These are phyloP conservation scores for Neolamprologus caudopunctatus DNA, from an alignment of 2,113 vertebrate species.

Conservation along the genomic window DNA sequence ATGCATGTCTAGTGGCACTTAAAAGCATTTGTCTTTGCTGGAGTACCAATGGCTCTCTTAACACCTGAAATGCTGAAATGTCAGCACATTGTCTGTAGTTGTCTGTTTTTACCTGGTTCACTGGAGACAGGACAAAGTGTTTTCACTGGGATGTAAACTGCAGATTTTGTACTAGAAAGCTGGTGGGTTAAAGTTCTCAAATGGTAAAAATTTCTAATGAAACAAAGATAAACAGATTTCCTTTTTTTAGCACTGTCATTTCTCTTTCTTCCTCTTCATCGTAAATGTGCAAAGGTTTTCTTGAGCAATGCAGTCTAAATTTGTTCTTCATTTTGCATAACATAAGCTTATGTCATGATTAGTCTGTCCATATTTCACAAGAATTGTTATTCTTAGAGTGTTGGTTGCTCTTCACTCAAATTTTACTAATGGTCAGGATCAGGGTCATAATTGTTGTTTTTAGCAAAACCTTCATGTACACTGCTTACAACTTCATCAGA, in stretches of 20 bases:
- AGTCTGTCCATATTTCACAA: background rate
- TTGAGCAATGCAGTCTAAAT: background rate
- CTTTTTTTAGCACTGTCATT: background rate
- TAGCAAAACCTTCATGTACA: background rate
- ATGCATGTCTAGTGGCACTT: background rate
- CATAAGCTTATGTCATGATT: background rate
- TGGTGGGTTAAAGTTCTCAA: background rate
- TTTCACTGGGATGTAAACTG: background rate
- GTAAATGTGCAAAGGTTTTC: background rate
- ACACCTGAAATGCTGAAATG: background rate
- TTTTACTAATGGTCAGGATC: background rate
- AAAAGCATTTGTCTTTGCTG: background rate
- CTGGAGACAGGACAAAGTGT: background rate
- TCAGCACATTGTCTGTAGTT: background rate
- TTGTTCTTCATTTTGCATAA: background rate
- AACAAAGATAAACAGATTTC: background rate
- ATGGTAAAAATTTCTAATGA: background rate
- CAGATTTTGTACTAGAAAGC: background rate
- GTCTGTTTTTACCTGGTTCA: background rate
- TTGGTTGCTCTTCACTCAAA: background rate
- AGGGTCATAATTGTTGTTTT: background rate
- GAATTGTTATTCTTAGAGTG: background rate
- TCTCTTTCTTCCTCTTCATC: background rate
- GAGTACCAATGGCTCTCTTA: background rate
- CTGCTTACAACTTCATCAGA: background rate